Percentiles rank a stretch among this genome's conserved stretches.
phyloP scores from a whole-genome alignment of 2,797 vertebrate genomes.

The Vireo griseus region DNA sequence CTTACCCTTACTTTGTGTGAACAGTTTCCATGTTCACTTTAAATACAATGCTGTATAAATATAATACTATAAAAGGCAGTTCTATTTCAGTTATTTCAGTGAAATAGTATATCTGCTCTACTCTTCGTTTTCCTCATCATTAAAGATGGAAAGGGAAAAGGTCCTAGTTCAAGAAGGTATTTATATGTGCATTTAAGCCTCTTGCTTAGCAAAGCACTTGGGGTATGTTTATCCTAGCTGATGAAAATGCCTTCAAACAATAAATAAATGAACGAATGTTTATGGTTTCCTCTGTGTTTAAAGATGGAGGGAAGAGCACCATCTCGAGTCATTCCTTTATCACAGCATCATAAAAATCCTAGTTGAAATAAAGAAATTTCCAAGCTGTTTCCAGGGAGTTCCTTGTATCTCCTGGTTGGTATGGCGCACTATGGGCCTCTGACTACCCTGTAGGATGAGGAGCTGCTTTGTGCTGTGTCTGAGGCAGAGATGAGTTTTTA shows the following conservation, averaged over 20 bases:
- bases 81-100: background rate
- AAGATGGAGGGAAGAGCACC: background rate
- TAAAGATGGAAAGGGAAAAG: background rate
- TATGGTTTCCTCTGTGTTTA: background rate
- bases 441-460: background rate
- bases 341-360: background rate
- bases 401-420: background rate
- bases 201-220: background rate
- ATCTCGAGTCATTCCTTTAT: background rate
- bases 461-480: background rate
- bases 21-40: background rate
- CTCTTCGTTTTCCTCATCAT: background rate
- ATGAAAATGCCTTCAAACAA: background rate
- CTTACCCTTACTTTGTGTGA: background rate
- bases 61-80: background rate
- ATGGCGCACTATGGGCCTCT: background rate
- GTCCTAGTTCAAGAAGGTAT: background rate
- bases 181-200: background rate
- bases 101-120: background rate
- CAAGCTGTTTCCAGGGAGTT: background rate
- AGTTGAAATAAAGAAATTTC: background rate
- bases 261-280: background rate
- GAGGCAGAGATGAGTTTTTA: background rate
- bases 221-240: background rate
- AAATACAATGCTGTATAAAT: background rate